Conservation (phyloP, 1,140 invertebrate species). For the Thaumatotibia leucotreta region DNA sequence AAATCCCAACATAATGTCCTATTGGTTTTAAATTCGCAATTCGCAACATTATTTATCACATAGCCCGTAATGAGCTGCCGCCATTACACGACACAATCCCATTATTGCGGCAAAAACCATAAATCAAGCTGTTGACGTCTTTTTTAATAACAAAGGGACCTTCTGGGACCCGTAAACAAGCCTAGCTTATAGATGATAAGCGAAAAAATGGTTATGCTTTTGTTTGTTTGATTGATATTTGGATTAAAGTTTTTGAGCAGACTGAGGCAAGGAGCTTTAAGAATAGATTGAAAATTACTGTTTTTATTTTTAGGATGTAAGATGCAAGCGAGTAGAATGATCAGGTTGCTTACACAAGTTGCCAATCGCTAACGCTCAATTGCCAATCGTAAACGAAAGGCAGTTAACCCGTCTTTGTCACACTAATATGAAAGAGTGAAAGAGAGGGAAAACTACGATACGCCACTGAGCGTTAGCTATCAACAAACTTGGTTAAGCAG, state of each 20-base stretch:
- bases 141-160: constrained; percentile 53
- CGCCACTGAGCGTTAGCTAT: too few species aligned
- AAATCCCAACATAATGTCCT: neutral
- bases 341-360: too few species aligned
- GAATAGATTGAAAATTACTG: too few species aligned
- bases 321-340: too few species aligned
- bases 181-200: neutral
- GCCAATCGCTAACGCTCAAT: too few species aligned
- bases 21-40: neutral
- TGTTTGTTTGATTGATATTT: neutral
- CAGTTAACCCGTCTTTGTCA: too few species aligned
- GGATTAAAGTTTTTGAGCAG: neutral
- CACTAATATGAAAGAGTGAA: too few species aligned
- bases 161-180: constrained; percentile 27
- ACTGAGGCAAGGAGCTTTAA: too few species aligned
- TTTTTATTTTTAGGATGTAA: too few species aligned
- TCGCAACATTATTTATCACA: constrained; percentile 29
- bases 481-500: too few species aligned
- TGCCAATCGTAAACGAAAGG: too few species aligned
- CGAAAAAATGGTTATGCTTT: neutral
- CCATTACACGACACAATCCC: constrained; percentile 47
- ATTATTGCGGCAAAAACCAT: constrained; percentile 49
- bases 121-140: constrained; percentile 60
- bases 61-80: constrained; percentile 40
- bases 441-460: too few species aligned